Conservation (phyloP, 2,888 invertebrate species). For the Ophion obscuratus region DNA sequence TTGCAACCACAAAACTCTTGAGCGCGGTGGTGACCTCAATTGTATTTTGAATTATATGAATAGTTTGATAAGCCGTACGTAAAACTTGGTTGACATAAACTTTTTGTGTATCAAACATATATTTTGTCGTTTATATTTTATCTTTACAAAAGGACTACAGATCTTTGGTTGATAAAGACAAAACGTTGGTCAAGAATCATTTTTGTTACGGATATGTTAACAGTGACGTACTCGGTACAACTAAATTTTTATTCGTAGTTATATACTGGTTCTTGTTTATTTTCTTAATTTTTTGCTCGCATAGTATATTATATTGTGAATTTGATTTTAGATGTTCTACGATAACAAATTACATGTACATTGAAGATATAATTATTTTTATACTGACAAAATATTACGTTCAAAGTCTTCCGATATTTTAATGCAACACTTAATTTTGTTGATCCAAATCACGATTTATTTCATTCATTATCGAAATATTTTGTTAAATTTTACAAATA, state of each 20-base stretch:
- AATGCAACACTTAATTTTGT: too few relatives aligned
- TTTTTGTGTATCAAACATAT: slow-evolving; percentile 15
- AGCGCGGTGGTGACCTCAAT: slow-evolving; percentile 1
- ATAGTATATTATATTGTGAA: slow-evolving; percentile 15
- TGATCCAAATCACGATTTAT: slow-evolving; percentile 3
- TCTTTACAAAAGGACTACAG: slow-evolving; percentile 21
- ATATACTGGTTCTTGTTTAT: slow-evolving; percentile 11
- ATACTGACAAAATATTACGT: slow-evolving; percentile 19
- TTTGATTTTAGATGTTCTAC: not conserved
- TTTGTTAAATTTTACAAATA: slow-evolving; percentile 5
- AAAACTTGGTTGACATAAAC: slow-evolving; percentile 22
- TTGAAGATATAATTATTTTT: not conserved
- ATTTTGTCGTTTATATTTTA: slow-evolving; percentile 17
- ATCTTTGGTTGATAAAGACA: slow-evolving; percentile 9
- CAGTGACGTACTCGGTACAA: slow-evolving; percentile 13
- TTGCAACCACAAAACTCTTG: slow-evolving; percentile 1
- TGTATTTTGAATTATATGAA: slow-evolving; percentile 18
- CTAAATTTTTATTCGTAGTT: slow-evolving; percentile 24
- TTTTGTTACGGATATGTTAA: slow-evolving; percentile 8
- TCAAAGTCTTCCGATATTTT: slow-evolving; percentile 4
- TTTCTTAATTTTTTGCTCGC: slow-evolving; percentile 6
- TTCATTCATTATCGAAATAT: slow-evolving; percentile 2
- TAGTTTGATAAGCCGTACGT: not conserved
- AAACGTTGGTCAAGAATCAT: slow-evolving; percentile 3
- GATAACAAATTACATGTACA: too few relatives aligned